phyloP scores from a whole-genome alignment of 2,888 invertebrate genomes.

The Oscheius onirici region DNA sequence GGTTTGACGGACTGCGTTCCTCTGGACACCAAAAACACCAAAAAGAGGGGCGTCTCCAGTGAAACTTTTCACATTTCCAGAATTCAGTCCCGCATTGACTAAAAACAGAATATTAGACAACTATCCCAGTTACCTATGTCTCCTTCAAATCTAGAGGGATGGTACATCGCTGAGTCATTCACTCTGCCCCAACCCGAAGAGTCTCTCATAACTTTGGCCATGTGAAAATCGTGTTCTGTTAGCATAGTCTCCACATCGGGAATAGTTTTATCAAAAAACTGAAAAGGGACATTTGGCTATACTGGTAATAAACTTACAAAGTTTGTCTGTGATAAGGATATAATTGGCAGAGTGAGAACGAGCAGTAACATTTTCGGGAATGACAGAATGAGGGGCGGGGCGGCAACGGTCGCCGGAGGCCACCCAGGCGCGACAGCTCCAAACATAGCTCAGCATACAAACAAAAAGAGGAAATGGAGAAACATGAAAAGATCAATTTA shows the following conservation, averaged over 20 bases:
- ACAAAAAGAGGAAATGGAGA: slow-evolving; percentile 6
- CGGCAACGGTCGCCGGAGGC: slow-evolving; percentile 19
- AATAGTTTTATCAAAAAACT: slow-evolving; percentile 66
- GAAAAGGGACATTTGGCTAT: slow-evolving; percentile 35
- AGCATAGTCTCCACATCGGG: slow-evolving; percentile 65
- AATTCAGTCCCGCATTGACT: slow-evolving; percentile 62
- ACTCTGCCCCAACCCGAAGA: slow-evolving; percentile 37
- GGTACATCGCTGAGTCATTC: slow-evolving; percentile 69
- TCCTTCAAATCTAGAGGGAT: slow-evolving; percentile 66
- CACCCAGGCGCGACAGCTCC: slow-evolving; percentile 33
- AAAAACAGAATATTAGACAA: slow-evolving; percentile 27
- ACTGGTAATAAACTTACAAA: slow-evolving; percentile 23
- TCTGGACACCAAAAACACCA: slow-evolving; percentile 59
- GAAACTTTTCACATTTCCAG: slow-evolving; percentile 56
- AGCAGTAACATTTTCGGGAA: slow-evolving; percentile 30
- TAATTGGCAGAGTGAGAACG: slow-evolving; percentile 17
- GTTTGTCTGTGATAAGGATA: slow-evolving; percentile 11
- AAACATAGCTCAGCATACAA: slow-evolving; percentile 31
- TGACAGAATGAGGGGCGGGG: slow-evolving; percentile 30
- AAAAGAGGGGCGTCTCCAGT: slow-evolving; percentile 53
- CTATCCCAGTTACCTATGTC: slow-evolving; percentile 60
- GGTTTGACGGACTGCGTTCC: slow-evolving; percentile 67
- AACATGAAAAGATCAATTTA: background rate
- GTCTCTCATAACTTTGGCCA: slow-evolving; percentile 41
- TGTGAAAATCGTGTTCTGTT: slow-evolving; percentile 60